These are phyloP conservation scores for Isaurus tuberculatus DNA, from an alignment of 92 coral and sea anemone genomes.

Conservation along the genomic window DNA sequence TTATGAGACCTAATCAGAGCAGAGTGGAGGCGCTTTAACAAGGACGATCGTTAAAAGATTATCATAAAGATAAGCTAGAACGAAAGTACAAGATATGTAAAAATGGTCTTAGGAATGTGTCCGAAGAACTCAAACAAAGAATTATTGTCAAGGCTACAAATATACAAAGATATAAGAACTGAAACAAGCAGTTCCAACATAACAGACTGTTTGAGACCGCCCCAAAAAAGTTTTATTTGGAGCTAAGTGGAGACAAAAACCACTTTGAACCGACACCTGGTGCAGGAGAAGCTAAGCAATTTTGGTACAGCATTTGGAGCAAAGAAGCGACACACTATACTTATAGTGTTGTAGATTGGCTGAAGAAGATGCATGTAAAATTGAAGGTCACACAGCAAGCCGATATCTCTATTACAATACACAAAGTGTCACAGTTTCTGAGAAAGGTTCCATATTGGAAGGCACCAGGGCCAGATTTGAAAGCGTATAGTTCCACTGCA, in stretches of 20 bases:
- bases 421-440: slow-evolving; percentile 39
- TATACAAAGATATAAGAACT: slow-evolving; percentile 22
- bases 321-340: not conserved
- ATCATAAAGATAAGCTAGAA: not conserved
- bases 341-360: not conserved
- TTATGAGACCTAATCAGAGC: not conserved
- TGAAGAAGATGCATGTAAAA: slow-evolving; percentile 29
- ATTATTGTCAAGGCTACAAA: slow-evolving; percentile 13
- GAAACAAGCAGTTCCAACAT: slow-evolving; percentile 36
- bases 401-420: slow-evolving; percentile 6
- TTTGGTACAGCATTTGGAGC: not conserved
- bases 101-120: not conserved
- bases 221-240: slow-evolving; percentile 21
- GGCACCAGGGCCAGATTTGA: slow-evolving; percentile 52
- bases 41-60: not conserved
- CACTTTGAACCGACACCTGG: slow-evolving; percentile 37
- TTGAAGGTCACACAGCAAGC: slow-evolving; percentile 41
- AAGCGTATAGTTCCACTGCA: no score
- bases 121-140: slow-evolving; percentile 51
- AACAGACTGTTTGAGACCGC: slow-evolving; percentile 33
- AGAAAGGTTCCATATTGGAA: slow-evolving; percentile 55
- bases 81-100: not conserved
- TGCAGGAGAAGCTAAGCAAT: slow-evolving; percentile 35
- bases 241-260: slow-evolving; percentile 39
- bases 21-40: not conserved